These are phyloP conservation scores for Craseonycteris thonglongyai DNA, from an alignment of 2,113 vertebrate species.

Conservation along the genomic window DNA sequence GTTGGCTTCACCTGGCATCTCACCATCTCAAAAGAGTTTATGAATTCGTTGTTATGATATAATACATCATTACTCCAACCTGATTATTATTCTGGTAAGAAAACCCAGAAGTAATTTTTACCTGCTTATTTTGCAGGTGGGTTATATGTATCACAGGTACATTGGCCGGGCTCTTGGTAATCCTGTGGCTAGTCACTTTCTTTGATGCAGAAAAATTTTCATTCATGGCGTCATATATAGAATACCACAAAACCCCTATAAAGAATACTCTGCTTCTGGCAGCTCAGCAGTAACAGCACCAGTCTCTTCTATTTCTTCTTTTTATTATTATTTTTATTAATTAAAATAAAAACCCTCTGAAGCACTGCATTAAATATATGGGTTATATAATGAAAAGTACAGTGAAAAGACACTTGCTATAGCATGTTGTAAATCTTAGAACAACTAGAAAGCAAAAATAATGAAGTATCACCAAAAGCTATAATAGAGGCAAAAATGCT, in stretches of 20 bases:
- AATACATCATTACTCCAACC: constrained; percentile 87
- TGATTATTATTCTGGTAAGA: constrained; percentile 82
- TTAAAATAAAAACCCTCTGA: neutral
- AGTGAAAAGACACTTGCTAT: neutral
- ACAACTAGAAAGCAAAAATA: neutral
- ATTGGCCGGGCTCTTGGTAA: constrained; percentile 81
- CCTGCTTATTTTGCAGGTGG: constrained; percentile 83
- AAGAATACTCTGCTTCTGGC: constrained; percentile 84
- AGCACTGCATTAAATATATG: neutral
- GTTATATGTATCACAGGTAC: constrained; percentile 84
- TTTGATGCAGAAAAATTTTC: constrained; percentile 83
- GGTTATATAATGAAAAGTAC: neutral
- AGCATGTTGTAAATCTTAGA: neutral
- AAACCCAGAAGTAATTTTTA: constrained; percentile 87
- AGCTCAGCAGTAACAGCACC: constrained; percentile 73
- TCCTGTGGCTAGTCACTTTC: constrained; percentile 82
- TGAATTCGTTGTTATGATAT: constrained; percentile 85
- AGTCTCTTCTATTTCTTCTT: neutral
- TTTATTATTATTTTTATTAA: neutral
- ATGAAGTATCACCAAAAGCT: neutral
- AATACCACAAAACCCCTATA: constrained; percentile 87
- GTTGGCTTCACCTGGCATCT: constrained; percentile 84
- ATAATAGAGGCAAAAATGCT: neutral
- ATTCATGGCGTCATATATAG: constrained; percentile 86
- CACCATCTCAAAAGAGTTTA: constrained; percentile 86